phyloP scores from a whole-genome alignment of 1,140 invertebrate species.

The Micrasema minimum region DNA sequence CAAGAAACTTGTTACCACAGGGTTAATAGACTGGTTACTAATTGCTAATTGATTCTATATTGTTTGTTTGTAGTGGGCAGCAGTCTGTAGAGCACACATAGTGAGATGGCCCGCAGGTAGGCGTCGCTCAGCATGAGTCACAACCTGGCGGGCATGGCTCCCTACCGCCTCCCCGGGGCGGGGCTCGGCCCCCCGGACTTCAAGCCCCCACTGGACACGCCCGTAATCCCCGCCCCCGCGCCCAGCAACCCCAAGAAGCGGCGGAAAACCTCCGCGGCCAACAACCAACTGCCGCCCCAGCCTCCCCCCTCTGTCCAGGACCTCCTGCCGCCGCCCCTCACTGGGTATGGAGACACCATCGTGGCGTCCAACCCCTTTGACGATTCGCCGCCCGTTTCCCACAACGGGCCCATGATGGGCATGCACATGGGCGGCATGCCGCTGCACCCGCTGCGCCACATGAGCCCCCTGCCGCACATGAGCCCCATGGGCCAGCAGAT shows the following conservation, averaged over 20 bases:
- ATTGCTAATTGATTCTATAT: no score
- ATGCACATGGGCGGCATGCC: conserved; percentile 70
- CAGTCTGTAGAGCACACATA: conserved; percentile 7
- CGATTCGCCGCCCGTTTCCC: conserved; percentile 80
- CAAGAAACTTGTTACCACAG: no score
- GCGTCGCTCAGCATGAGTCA: conserved; percentile 69
- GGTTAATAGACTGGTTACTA: no score
- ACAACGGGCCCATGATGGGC: conserved; percentile 72
- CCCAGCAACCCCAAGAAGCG: conserved; percentile 76
- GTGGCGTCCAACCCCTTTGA: conserved; percentile 96
- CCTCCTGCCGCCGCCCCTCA: conserved; percentile 82
- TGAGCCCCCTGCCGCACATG: conserved; percentile 76
- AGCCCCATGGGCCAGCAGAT: conserved; percentile 76
- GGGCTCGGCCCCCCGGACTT: conserved; percentile 72
- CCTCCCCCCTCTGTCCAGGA: conserved; percentile 77
- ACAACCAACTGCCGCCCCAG: conserved; percentile 69
- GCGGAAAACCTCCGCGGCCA: conserved; percentile 72
- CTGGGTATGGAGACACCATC: conserved; percentile 92
- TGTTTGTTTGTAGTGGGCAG: background rate
- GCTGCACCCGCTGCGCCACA: conserved; percentile 75
- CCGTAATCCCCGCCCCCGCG: conserved; percentile 67
- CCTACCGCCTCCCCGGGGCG: conserved; percentile 74
- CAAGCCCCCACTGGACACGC: conserved; percentile 70
- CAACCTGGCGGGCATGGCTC: conserved; percentile 73
- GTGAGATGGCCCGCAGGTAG: conserved; percentile 39